Percentiles rank a stretch among this genome's conserved stretches.
These are phyloP conservation scores for Synanceia verrucosa DNA, from an alignment of 2,797 vertebrate genomes.

Conservation along the genomic window DNA sequence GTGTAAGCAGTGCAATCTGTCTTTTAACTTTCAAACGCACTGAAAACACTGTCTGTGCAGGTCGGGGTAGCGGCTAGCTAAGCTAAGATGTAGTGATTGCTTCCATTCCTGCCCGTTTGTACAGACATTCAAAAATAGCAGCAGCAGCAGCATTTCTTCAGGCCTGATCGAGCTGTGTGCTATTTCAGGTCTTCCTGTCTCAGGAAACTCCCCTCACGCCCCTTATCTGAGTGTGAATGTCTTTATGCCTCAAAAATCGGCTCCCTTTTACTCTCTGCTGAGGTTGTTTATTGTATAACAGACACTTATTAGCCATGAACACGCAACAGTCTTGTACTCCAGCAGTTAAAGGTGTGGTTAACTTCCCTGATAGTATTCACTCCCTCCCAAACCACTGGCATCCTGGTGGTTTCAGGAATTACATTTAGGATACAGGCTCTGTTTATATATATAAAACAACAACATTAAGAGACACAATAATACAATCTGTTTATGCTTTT, in stretches of 20 bases:
- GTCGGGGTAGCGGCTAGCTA: conserved; percentile 1
- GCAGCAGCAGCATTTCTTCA: conserved; percentile 74
- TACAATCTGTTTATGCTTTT: not conserved
- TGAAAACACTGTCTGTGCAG: not conserved
- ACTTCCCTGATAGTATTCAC: not conserved
- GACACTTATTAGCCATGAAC: not conserved
- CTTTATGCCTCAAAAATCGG: conserved; percentile 31
- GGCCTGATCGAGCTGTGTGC: conserved; percentile 74
- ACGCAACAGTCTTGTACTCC: not conserved
- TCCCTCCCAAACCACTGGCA: not conserved
- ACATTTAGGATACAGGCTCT: not conserved
- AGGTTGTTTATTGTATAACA: conserved; percentile 14
- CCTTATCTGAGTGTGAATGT: conserved; percentile 63
- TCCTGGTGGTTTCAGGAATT: conserved; percentile 19
- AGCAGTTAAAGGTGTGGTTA: not conserved
- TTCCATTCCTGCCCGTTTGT: conserved; percentile 59
- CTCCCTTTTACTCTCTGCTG: conserved; percentile 18
- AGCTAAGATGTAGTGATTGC: conserved; percentile 47
- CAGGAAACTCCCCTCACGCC: conserved; percentile 78
- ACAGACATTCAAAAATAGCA: conserved; percentile 77
- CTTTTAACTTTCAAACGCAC: conserved; percentile 16
- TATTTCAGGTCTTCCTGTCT: conserved; percentile 85
- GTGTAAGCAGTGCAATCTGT: not conserved
- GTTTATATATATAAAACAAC: not conserved
- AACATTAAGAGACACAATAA: not conserved